Evolutionary conservation across 64 coral and sea anemone species (phyloP).

Genomic region (Acropora tenuis): DNA sequence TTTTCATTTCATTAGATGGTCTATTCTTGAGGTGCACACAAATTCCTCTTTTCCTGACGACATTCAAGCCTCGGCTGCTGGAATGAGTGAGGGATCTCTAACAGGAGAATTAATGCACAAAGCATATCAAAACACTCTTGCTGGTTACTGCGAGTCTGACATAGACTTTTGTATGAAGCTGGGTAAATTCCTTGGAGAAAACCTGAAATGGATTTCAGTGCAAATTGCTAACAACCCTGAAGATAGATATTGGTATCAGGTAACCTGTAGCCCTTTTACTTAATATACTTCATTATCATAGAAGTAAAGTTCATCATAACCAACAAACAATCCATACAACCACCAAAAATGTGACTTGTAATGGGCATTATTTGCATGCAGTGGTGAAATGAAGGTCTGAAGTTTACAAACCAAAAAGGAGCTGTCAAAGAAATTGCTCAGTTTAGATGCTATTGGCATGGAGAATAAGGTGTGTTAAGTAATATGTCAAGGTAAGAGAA

Average conservation of each 20-base stretch:
- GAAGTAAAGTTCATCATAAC: background rate
- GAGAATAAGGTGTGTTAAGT: too few relatives aligned
- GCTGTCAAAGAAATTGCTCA: background rate
- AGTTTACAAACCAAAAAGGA: too few relatives aligned
- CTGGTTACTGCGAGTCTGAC: constrained; percentile 73
- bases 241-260: constrained; percentile 93
- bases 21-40: constrained; percentile 79
- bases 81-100: constrained; percentile 84
- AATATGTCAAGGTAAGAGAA: too few relatives aligned
- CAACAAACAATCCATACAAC: too few relatives aligned
- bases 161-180: constrained; percentile 76
- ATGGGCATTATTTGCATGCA: too few relatives aligned
- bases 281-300: background rate
- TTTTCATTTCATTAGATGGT: constrained; percentile 59
- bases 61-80: constrained; percentile 72
- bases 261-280: background rate
- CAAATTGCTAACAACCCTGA: constrained; percentile 58
- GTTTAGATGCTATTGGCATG: background rate
- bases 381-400: too few relatives aligned
- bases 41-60: constrained; percentile 73
- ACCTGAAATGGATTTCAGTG: constrained; percentile 54
- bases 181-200: constrained; percentile 54
- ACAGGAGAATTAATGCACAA: constrained; percentile 85
- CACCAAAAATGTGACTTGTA: too few relatives aligned
- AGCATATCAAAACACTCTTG: constrained; percentile 61